Conservation (phyloP, 2,797 vertebrate species). For the Acipenser oxyrinchus region DNA sequence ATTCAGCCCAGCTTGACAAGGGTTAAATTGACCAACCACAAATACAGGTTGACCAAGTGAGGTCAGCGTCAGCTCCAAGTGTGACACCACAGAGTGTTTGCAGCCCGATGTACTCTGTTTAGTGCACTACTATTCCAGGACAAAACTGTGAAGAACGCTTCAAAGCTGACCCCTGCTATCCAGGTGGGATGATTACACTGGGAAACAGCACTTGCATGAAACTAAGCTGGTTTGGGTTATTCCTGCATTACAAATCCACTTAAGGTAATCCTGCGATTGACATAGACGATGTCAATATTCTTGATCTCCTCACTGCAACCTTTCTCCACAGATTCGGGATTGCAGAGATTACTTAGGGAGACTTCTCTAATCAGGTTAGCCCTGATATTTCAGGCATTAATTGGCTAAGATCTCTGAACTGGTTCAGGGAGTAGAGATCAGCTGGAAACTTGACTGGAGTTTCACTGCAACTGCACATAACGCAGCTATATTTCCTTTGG, state of each 20-base stretch:
- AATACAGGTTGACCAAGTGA: no score
- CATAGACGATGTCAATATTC: slow-evolving; percentile 2
- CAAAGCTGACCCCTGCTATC: not conserved
- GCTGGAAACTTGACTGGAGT: no score
- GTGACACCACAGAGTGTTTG: not conserved
- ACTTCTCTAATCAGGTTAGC: not conserved
- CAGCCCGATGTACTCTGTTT: not conserved
- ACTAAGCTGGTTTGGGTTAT: not conserved
- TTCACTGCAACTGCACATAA: no score
- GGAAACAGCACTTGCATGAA: not conserved
- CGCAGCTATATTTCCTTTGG: no score
- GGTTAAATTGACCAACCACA: no score
- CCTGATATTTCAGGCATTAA: not conserved
- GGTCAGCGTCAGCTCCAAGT: not conserved
- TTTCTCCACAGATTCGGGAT: not conserved
- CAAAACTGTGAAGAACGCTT: not conserved
- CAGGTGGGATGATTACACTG: not conserved
- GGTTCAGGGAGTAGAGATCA: not conserved
- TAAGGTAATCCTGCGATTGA: slow-evolving; percentile 9
- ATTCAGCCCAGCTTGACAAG: no score
- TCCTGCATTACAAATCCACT: slow-evolving; percentile 10
- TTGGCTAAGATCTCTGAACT: not conserved
- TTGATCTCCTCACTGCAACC: not conserved
- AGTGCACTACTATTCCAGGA: not conserved
- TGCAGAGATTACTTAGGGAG: not conserved